These are phyloP conservation scores for Gymnothorax javanicus DNA, from an alignment of 2,797 vertebrate genomes.

Conservation along the genomic window DNA sequence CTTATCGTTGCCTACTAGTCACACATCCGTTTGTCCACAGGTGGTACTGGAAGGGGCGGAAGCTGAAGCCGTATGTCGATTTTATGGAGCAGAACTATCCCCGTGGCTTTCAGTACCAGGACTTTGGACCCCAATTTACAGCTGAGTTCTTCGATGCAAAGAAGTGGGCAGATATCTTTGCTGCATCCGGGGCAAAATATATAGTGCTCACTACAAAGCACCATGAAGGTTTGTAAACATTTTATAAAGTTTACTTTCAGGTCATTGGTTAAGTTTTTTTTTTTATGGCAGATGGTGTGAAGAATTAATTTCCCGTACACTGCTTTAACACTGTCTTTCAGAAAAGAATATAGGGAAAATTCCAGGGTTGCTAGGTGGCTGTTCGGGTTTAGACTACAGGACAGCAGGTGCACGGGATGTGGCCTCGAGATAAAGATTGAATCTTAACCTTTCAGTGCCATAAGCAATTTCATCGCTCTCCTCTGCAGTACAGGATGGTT, in stretches of 20 bases:
- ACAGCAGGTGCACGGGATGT: too few species aligned
- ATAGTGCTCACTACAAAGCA: conserved; percentile 95
- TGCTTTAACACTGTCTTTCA: background rate
- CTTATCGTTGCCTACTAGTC: too few species aligned
- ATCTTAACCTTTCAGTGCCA: too few species aligned
- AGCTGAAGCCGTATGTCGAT: conserved; percentile 71
- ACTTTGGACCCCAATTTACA: conserved; percentile 86
- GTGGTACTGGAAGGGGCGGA: conserved; percentile 87
- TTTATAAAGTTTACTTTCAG: background rate
- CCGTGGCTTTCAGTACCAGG: conserved; percentile 84
- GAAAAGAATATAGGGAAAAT: background rate
- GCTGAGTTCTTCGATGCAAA: conserved; percentile 87
- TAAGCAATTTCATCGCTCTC: too few species aligned
- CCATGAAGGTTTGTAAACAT: conserved; percentile 85
- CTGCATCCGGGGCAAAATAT: conserved; percentile 90
- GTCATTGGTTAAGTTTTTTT: background rate
- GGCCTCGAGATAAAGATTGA: too few species aligned
- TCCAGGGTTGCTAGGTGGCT: too few species aligned
- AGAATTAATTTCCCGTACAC: background rate
- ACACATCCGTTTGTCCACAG: conserved; percentile 59
- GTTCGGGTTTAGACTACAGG: too few species aligned
- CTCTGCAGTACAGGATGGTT: too few species aligned
- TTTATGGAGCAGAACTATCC: conserved; percentile 91
- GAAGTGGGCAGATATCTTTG: conserved; percentile 86
- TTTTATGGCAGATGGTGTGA: background rate